A percentile compares a stretch with the other conserved stretches of the same genome.
Evolutionary conservation across 2,888 invertebrate genomes (phyloP).

Genomic region (Macrosiphum euphorbiae): DNA sequence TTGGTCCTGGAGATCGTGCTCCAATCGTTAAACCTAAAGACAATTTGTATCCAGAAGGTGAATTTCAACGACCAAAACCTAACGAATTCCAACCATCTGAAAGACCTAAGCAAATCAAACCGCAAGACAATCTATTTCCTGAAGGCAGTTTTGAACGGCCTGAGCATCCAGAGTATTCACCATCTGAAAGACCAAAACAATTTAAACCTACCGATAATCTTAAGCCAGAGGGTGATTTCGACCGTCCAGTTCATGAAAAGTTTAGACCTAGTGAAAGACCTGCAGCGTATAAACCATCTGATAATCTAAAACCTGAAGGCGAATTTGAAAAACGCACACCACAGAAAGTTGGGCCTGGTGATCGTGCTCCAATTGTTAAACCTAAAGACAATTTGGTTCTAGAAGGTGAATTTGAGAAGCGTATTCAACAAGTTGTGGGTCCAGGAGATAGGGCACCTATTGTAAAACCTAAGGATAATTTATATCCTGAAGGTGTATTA

Average conservation of each 20-base stretch:
- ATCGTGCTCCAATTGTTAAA: too few relatives aligned
- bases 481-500: constrained; percentile 71
- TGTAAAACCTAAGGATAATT: constrained; percentile 72
- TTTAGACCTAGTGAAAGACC: too few relatives aligned
- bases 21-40: constrained; percentile 71
- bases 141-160: too few relatives aligned
- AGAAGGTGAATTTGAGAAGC: constrained; percentile 71
- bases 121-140: constrained; percentile 66
- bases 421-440: constrained; percentile 69
- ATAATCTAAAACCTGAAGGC: too few relatives aligned
- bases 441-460: constrained; percentile 72
- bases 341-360: too few relatives aligned
- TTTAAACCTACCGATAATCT: too few relatives aligned
- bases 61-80: constrained; percentile 70
- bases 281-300: too few relatives aligned
- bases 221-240: too few relatives aligned
- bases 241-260: too few relatives aligned
- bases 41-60: constrained; percentile 71
- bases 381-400: constrained; percentile 67
- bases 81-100: constrained; percentile 68
- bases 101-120: constrained; percentile 68
- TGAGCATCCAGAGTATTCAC: too few relatives aligned
- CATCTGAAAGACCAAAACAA: too few relatives aligned
- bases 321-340: too few relatives aligned
- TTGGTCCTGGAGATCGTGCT: constrained; percentile 66